phyloP scores from a whole-genome alignment of 2,113 vertebrate species.

The Callorhinus ursinus region DNA sequence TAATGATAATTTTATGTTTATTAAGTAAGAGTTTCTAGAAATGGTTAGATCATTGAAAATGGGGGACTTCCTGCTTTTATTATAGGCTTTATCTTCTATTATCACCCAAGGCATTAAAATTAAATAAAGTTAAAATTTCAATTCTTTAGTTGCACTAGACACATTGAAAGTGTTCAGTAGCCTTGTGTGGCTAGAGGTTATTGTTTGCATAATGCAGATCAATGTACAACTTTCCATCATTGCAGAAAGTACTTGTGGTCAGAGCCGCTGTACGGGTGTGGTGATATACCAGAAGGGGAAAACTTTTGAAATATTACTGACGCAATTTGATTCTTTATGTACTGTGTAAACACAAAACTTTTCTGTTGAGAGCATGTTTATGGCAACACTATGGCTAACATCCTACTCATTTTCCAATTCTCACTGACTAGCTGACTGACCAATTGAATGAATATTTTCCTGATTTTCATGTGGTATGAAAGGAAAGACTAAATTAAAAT shows the following conservation, averaged over 20 bases:
- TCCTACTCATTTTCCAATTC: not conserved
- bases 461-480: not conserved
- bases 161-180: not conserved
- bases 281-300: not conserved
- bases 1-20: not conserved
- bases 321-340: conserved; percentile 36
- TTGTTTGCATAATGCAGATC: not conserved
- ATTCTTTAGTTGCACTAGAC: not conserved
- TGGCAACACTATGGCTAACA: not conserved
- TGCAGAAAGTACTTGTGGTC: not conserved
- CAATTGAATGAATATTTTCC: not conserved
- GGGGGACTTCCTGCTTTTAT: not conserved
- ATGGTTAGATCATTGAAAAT: not conserved
- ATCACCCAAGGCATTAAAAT: not conserved
- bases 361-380: not conserved
- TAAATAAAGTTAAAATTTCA: conserved; percentile 13
- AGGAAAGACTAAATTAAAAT: conserved; percentile 2
- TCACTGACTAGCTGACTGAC: not conserved
- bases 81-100: not conserved
- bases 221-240: not conserved
- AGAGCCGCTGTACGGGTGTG: not conserved
- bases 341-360: not conserved
- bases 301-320: not conserved
- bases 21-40: conserved; percentile 15
- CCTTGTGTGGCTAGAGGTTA: not conserved